phyloP scores from a whole-genome alignment of 1,140 invertebrate species.

The Notospermus geniculatus region DNA sequence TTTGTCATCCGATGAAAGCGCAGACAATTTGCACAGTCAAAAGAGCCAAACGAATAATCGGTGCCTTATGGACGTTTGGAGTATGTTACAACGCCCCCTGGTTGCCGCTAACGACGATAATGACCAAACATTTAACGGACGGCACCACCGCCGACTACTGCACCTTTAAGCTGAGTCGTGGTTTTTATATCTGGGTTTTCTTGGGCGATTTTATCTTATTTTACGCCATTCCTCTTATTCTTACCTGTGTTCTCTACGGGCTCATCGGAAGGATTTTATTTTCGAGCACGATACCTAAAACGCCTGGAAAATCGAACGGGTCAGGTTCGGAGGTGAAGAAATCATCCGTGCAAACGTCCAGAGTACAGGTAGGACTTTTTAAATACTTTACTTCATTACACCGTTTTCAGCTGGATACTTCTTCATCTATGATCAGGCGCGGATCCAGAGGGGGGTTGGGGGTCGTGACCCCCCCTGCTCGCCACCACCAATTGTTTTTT shows the following conservation, averaged over 20 bases:
- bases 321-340: slow-evolving; percentile 39
- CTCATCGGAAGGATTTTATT: slow-evolving; percentile 63
- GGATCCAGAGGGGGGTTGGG: no score
- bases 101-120: slow-evolving; percentile 44
- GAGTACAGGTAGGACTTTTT: slow-evolving; percentile 43
- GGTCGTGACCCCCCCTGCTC: no score
- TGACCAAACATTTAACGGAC: slow-evolving; percentile 15
- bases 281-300: slow-evolving; percentile 41
- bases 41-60: slow-evolving; percentile 63
- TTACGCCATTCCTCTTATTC: slow-evolving; percentile 62
- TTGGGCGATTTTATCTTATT: slow-evolving; percentile 65
- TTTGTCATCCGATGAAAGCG: slow-evolving; percentile 87
- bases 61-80: slow-evolving; percentile 62
- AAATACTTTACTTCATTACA: no score
- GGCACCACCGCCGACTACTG: slow-evolving; percentile 55
- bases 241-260: slow-evolving; percentile 60
- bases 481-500: no score
- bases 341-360: slow-evolving; percentile 22
- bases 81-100: slow-evolving; percentile 48
- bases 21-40: slow-evolving; percentile 69
- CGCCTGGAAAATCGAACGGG: slow-evolving; percentile 26
- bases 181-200: slow-evolving; percentile 61
- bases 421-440: no score
- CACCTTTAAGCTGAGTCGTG: slow-evolving; percentile 52
- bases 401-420: no score